Base-by-base conservation (phyloP, 2,888 invertebrate genomes). In the Salticus scenicus region DNA sequence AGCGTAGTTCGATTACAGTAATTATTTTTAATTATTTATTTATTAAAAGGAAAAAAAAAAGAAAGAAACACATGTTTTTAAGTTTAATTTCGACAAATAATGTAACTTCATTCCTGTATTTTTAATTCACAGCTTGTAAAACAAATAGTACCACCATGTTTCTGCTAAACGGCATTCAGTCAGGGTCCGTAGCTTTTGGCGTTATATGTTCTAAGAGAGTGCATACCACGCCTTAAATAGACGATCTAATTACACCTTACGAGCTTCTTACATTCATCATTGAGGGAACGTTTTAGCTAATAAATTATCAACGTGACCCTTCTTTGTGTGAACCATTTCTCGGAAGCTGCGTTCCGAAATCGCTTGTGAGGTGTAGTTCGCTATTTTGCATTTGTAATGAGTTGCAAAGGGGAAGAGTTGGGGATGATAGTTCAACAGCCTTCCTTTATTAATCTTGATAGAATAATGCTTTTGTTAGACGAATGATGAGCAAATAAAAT, bases 161-260 rank as follows among this genome's bases (percentile, higher is more conserved):
- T 37, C 37, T n/a, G n/a, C n/a, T 10, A 7, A 37, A 47, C 57
- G 57, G 2, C 24, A 57, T 4, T 47, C 57, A 24, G 5, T 2
- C 4, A 57, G 57, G 57, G 57, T 57, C 57, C 63, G 37, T 63
- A 37, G 37, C 63, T 63, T 17, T 41, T 37, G 76, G 76, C 69
- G 47, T 14, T 7, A 17, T 47, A 20, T 17, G 1, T 7, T 17
- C 17, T 14, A 42, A 31, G 67, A 37, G 24, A 33, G 28, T 37
- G 64, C 57, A 67, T 42, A 31, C 73, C 69, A 74, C 81, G 74
- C 81, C 74, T 14, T 66, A 10, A 28, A 27, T n/a, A 41, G 69
- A 81, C 63, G 81, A 69, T 81, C 81, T 81, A 81, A 81, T 81
- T 81, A 81, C 81, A 81, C 74, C 81, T 74, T 74, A 51, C 81